A percentile compares a stretch with the other conserved stretches of the same genome.
phyloP scores from a whole-genome alignment of 1,140 invertebrate genomes.

The Anastrepha obliqua region DNA sequence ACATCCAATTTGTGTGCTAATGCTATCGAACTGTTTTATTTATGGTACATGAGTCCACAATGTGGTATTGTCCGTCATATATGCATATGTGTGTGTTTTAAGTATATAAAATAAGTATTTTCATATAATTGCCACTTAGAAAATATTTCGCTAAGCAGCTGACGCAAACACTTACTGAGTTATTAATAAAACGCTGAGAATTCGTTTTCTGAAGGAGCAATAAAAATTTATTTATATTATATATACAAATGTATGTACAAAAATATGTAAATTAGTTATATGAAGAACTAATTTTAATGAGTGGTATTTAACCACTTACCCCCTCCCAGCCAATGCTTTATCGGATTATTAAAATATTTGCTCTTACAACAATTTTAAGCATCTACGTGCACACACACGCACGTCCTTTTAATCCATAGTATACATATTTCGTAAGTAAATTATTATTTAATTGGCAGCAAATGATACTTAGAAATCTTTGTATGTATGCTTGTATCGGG shows the following conservation, averaged over 20 bases:
- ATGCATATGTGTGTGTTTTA: neutral
- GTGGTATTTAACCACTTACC: neutral
- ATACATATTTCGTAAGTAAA: slow-evolving; percentile 37
- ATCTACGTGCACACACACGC: neutral
- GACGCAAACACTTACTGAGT: neutral
- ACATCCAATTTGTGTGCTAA: too few species aligned
- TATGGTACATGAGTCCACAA: too few species aligned
- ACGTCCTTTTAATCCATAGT: neutral
- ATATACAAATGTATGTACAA: neutral
- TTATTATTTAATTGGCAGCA: slow-evolving; percentile 47
- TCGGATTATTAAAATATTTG: slow-evolving; percentile 25
- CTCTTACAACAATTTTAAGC: slow-evolving; percentile 2
- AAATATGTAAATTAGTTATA: neutral
- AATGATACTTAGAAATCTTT: neutral
- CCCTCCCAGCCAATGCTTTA: neutral
- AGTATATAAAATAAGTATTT: neutral
- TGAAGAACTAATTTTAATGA: slow-evolving; percentile 22
- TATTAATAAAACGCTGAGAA: neutral
- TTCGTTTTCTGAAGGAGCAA: neutral
- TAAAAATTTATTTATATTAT: neutral
- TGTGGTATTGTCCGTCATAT: too few species aligned
- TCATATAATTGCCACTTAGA: neutral
- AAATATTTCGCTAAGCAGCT: neutral
- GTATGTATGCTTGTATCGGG: neutral
- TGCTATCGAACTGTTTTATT: too few species aligned